These are phyloP conservation scores for Nasonia longicornis DNA, from an alignment of 1,140 invertebrate species.

Conservation along the genomic window DNA sequence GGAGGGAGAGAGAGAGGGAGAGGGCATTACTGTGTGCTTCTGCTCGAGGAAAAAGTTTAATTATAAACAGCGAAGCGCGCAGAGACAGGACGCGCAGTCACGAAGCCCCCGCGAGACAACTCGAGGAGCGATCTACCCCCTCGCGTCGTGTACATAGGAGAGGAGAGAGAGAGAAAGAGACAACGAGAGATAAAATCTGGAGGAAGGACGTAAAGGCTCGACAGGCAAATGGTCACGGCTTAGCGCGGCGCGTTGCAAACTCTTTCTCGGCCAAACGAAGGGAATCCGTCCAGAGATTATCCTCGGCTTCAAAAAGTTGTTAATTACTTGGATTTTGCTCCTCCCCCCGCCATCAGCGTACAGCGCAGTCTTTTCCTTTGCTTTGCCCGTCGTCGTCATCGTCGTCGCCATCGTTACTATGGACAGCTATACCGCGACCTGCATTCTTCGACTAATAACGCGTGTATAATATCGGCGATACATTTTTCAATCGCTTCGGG, in stretches of 20 bases:
- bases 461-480: not conserved
- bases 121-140: constrained; percentile 15
- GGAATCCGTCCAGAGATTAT: constrained; percentile 70
- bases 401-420: constrained; percentile 28
- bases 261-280: constrained; percentile 69
- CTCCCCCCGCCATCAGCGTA: constrained; percentile 43
- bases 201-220: constrained; percentile 50
- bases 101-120: constrained; percentile 27
- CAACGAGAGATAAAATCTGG: constrained; percentile 17
- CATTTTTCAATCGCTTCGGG: not conserved
- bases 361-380: constrained; percentile 21
- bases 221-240: constrained; percentile 69
- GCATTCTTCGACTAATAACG: constrained; percentile 18
- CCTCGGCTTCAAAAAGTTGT: constrained; percentile 70
- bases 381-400: constrained; percentile 45
- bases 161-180: not conserved
- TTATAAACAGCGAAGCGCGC: constrained; percentile 61
- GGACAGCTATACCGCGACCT: not conserved
- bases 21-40: not conserved
- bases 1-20: not conserved
- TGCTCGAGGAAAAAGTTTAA: constrained; percentile 61
- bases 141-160: not conserved
- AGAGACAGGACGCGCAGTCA: constrained; percentile 47
- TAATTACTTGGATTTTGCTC: constrained; percentile 69
- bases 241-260: constrained; percentile 62